Conservation (phyloP, 2,797 vertebrate genomes). For the Sebastes cheni region DNA sequence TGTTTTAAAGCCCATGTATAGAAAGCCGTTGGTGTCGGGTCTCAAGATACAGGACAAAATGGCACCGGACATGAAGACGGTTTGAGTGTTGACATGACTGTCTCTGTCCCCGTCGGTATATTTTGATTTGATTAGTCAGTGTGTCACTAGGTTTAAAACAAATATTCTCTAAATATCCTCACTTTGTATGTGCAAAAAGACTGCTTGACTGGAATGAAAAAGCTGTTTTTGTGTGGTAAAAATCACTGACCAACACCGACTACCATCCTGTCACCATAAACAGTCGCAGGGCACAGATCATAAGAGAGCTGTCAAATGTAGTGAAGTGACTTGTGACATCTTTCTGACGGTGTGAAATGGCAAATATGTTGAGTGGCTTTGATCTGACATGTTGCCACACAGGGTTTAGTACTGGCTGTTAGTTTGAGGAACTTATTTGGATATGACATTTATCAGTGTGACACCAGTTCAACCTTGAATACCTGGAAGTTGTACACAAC, state of each 20-base stretch:
- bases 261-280: neutral
- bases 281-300: neutral
- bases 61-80: constrained; percentile 39
- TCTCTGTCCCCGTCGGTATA: constrained; percentile 4
- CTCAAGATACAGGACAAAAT: constrained; percentile 67
- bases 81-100: constrained; percentile 26
- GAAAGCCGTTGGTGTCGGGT: constrained; percentile 63
- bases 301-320: constrained; percentile 20
- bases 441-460: neutral
- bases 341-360: constrained; percentile 30
- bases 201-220: neutral
- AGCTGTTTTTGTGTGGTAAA: neutral
- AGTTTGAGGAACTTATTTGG: constrained; percentile 46
- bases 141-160: neutral
- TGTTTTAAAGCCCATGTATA: constrained; percentile 64
- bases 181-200: neutral
- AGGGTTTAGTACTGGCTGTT: constrained; percentile 4
- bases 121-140: constrained; percentile 8
- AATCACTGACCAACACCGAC: neutral
- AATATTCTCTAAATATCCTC: neutral
- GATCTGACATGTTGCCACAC: constrained; percentile 10
- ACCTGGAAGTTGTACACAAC: neutral
- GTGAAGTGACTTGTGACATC: constrained; percentile 38
- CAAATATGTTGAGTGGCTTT: constrained; percentile 27
- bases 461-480: neutral